A percentile compares a stretch with the other conserved stretches of the same genome.
Evolutionary conservation across 2,113 vertebrate species (phyloP).

Genomic region (Lynx canadensis): DNA sequence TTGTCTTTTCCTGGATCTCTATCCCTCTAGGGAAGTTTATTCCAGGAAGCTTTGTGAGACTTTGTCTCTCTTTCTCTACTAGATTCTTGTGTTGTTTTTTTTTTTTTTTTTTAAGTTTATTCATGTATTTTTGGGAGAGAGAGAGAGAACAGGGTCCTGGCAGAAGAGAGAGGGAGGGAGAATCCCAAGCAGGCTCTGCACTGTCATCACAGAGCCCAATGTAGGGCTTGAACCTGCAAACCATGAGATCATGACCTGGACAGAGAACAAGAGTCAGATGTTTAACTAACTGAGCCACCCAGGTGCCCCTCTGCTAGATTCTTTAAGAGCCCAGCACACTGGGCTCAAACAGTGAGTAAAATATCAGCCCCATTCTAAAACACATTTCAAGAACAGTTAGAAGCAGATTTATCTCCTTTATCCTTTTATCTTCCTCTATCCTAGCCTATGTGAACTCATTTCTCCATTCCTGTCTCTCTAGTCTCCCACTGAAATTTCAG

Average conservation of each 20-base stretch:
- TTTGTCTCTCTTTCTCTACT: constrained; percentile 3
- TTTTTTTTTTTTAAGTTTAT: too few relatives aligned
- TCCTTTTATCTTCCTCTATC: neutral
- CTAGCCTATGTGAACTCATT: neutral
- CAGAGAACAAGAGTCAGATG: too few relatives aligned
- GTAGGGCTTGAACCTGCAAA: too few relatives aligned
- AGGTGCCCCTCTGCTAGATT: neutral
- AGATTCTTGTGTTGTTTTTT: neutral
- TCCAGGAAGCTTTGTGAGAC: neutral
- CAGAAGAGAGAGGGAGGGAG: too few relatives aligned
- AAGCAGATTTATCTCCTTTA: neutral
- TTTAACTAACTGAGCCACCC: too few relatives aligned
- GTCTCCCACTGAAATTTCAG: neutral
- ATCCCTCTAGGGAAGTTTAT: neutral
- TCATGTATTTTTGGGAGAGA: too few relatives aligned
- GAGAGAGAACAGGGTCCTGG: too few relatives aligned
- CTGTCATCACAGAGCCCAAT: too few relatives aligned
- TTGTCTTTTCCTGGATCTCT: neutral
- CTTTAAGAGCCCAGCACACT: neutral
- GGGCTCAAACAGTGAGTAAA: neutral
- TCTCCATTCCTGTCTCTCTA: neutral
- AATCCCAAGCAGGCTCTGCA: too few relatives aligned
- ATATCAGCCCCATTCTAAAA: neutral
- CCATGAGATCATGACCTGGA: too few relatives aligned
- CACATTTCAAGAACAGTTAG: neutral